Base-by-base conservation (phyloP, 2,113 vertebrate species). In the Hydrochoerus hydrochaeris region DNA sequence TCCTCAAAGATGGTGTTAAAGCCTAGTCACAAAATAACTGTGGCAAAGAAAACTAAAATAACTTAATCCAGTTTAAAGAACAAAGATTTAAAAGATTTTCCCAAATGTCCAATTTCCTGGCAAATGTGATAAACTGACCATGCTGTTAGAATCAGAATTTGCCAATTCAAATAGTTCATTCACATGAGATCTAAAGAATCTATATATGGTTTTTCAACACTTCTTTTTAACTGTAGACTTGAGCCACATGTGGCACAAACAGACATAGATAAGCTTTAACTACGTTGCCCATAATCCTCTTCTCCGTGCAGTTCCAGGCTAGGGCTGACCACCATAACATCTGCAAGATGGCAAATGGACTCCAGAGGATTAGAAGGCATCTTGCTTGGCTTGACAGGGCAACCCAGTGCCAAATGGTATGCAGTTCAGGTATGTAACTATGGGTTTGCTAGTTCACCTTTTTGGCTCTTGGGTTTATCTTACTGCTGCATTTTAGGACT, bases 1-100 rank as follows among this genome's bases (percentile, higher is more conserved):
- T 38, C 24, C 41, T 93, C 57, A 85, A 86, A 87, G 63, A 28
- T 80, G 85, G 22, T 81, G 32, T 96, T 94, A 96, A 96, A 95
- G 77, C 63, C 75, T 91, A 88, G 41, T 87, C 20, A 57, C 17
- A 92, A 52, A 67, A 30, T 52, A 85, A 69, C 85, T 41, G 26
- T 90, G 28, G 80, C 90, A 91, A 81, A 60, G 57, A 77, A 63
- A 96, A 94, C 41, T 46, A 22, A 97, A 96, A 96, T 86, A 71
- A 67, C 52, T 88, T 65, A 63, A 95, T 95, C 52, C 10, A 41
- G 41, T 82, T 88, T 93, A 92, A 94, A 95, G 52, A 73, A 58
- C 54, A 95, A 88, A 96, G 32, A 85, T 14, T 73, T 32, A 73
- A 90, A 88, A 83, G 46, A 62, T 62, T 75, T 94, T n/a, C 67